These are phyloP conservation scores for Venturia canescens DNA, from an alignment of 1,140 invertebrate species.

Conservation along the genomic window DNA sequence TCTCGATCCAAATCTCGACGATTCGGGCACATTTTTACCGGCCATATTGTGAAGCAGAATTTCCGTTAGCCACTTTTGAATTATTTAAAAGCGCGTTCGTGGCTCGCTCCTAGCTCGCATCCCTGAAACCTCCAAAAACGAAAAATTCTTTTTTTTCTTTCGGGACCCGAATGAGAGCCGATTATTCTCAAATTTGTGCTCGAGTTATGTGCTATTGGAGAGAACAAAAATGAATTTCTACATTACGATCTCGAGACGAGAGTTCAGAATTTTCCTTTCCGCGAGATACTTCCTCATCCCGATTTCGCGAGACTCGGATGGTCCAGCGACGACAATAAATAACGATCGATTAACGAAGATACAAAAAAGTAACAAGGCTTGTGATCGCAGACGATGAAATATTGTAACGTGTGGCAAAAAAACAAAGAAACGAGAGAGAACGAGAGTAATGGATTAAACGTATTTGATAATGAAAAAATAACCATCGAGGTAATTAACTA, in stretches of 20 bases:
- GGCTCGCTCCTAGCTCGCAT: too few species aligned
- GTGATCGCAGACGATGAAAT: neutral
- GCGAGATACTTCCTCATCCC: neutral
- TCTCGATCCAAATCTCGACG: conserved; percentile 80
- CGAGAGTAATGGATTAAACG: neutral
- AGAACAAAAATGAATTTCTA: too few species aligned
- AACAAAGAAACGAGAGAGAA: neutral
- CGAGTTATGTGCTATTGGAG: too few species aligned
- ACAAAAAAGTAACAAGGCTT: neutral
- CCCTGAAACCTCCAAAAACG: too few species aligned
- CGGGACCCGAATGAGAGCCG: too few species aligned
- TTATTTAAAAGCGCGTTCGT: too few species aligned
- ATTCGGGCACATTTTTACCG: conserved; percentile 82
- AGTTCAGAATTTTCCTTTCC: too few species aligned
- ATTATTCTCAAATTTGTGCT: too few species aligned
- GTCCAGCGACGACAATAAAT: conserved; percentile 27
- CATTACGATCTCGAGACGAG: too few species aligned
- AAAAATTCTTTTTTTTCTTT: too few species aligned
- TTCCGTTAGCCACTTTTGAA: conserved; percentile 74
- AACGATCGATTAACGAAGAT: neutral
- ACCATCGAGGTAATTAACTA: too few species aligned
- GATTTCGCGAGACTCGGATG: conserved; percentile 13
- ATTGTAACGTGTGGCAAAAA: neutral
- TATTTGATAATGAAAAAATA: too few species aligned
- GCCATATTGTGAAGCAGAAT: conserved; percentile 78